phyloP scores from a whole-genome alignment of 64 coral and sea anemone species.

The Trachythela sp. region DNA sequence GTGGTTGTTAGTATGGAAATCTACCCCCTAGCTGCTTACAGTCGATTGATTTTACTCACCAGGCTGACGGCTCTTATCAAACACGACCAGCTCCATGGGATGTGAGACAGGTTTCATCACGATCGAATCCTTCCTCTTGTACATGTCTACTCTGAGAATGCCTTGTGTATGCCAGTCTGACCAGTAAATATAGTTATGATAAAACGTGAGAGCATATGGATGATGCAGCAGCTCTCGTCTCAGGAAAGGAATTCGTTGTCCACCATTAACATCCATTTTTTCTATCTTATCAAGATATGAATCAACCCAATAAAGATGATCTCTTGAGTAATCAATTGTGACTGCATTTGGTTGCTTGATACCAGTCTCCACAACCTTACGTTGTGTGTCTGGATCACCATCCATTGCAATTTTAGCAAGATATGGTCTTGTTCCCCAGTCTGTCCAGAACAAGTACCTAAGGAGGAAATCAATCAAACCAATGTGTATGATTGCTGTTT shows the following conservation, averaged over 20 bases:
- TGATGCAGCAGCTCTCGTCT: not conserved
- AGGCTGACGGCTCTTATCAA: not conserved
- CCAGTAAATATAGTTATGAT: not conserved
- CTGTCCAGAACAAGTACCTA: conserved; percentile 8
- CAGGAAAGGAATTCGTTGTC: not conserved
- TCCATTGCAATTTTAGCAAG: not conserved
- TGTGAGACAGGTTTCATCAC: not conserved
- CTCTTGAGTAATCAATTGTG: not conserved
- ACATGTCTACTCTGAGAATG: not conserved
- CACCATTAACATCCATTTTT: not conserved
- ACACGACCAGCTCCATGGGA: not conserved
- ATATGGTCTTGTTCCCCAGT: not conserved
- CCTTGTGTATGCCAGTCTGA: conserved; percentile 1
- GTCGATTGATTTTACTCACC: not conserved
- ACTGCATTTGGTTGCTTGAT: not conserved
- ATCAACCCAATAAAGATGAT: not conserved
- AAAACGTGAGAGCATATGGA: conserved; percentile 3
- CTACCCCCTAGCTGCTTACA: no score
- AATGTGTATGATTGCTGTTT: not conserved
- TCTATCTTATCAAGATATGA: not conserved
- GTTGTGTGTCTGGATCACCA: not conserved
- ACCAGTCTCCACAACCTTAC: not conserved
- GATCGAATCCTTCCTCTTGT: not conserved
- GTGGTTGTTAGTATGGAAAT: no score
- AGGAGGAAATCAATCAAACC: not conserved